A percentile compares a stretch with the other conserved stretches of the same genome.
Evolutionary conservation across 2,888 invertebrate species (phyloP).

Genomic region (Cataglyphis livida): DNA sequence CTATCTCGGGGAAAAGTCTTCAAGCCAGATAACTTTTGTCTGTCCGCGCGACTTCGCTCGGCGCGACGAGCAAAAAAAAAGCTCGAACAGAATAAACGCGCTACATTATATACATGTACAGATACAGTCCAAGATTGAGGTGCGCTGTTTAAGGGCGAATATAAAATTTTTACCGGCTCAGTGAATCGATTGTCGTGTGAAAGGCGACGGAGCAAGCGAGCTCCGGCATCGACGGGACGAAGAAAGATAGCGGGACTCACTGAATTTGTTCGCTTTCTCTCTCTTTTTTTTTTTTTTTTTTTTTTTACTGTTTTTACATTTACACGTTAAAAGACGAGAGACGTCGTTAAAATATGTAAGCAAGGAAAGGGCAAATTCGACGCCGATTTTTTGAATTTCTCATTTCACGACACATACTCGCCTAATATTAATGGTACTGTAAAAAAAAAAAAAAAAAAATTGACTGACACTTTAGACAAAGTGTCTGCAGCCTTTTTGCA

Average conservation of each 20-base stretch:
- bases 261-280: neutral
- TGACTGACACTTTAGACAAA: too few relatives aligned
- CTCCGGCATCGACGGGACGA: slow-evolving; percentile 21
- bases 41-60: slow-evolving; percentile 42
- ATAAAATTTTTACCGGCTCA: slow-evolving; percentile 46
- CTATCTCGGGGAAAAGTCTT: slow-evolving; percentile 22
- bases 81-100: slow-evolving; percentile 26
- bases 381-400: slow-evolving; percentile 25
- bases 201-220: slow-evolving; percentile 17
- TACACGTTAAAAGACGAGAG: neutral
- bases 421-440: neutral
- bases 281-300: neutral
- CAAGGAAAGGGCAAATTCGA: neutral
- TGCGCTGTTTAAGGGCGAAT: slow-evolving; percentile 50
- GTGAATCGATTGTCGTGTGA: slow-evolving; percentile 40
- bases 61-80: slow-evolving; percentile 20
- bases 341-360: slow-evolving; percentile 9
- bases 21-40: slow-evolving; percentile 42
- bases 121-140: slow-evolving; percentile 33
- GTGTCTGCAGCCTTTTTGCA: too few relatives aligned
- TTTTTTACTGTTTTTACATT: neutral
- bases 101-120: slow-evolving; percentile 29
- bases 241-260: slow-evolving; percentile 24
- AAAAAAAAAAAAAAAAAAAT: too few relatives aligned
- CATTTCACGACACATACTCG: neutral